These are phyloP conservation scores for Tragelaphus eurycerus DNA, from an alignment of 2,797 vertebrate species.

Conservation along the genomic window DNA sequence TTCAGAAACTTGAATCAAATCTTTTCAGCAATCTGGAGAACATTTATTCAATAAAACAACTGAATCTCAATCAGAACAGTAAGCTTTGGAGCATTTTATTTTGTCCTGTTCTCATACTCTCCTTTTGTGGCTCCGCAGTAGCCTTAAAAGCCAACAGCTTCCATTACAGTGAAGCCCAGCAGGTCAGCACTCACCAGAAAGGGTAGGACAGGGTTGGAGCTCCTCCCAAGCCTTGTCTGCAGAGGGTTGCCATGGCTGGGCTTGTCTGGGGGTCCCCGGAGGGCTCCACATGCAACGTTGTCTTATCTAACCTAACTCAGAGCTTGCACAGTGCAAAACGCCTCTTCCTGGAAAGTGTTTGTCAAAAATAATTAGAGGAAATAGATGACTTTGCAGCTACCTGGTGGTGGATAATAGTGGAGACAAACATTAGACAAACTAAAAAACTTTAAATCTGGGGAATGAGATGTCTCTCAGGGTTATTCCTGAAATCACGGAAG, in stretches of 20 bases:
- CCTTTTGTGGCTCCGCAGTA: not conserved
- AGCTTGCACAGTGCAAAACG: not conserved
- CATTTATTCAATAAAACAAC: not conserved
- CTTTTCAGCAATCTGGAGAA: not conserved
- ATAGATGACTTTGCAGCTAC: not conserved
- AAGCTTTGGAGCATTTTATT: too few relatives aligned
- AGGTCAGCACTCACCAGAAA: not conserved
- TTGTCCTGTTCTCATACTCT: rapidly evolving
- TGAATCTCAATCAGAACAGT: not conserved
- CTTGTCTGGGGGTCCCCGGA: not conserved
- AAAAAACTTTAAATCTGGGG: not conserved
- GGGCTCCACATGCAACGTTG: rapidly evolving
- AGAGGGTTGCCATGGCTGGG: rapidly evolving
- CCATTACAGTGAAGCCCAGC: not conserved
- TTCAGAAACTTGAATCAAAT: not conserved
- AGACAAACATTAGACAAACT: not conserved
- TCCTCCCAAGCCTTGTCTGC: too few relatives aligned
- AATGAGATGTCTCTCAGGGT: not conserved
- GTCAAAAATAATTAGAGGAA: not conserved
- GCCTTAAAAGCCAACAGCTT: not conserved
- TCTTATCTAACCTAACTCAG: not conserved
- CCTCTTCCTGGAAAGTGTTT: not conserved
- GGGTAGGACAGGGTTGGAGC: rapidly evolving
- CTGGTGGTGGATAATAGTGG: not conserved
- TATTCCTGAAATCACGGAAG: rapidly evolving